These are phyloP conservation scores for Eupithecia inturbata DNA, from an alignment of 2,888 invertebrate genomes.

Conservation along the genomic window DNA sequence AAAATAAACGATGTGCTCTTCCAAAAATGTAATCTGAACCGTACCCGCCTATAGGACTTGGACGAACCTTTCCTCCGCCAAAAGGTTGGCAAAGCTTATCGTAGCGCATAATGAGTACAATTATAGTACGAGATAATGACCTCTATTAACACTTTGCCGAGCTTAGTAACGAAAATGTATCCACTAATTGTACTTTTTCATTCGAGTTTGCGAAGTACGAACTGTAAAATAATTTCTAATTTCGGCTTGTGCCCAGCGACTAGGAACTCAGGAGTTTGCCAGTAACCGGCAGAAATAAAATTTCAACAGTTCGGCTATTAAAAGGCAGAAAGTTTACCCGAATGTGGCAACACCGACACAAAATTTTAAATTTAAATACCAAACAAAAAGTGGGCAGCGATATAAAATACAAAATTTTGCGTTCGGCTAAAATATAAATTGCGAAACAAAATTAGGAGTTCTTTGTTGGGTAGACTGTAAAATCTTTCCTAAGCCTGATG, in stretches of 20 bases:
- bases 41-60: slow-evolving; percentile 5
- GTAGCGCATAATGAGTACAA: slow-evolving; percentile 8
- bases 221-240: slow-evolving; percentile 56
- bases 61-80: not conserved
- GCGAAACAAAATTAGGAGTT: slow-evolving; percentile 39
- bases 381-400: slow-evolving; percentile 42
- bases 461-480: slow-evolving; percentile 37
- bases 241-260: slow-evolving; percentile 47
- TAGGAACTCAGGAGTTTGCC: slow-evolving; percentile 49
- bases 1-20: slow-evolving; percentile 9
- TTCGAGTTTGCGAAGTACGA: slow-evolving; percentile 47
- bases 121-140: slow-evolving; percentile 13
- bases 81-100: slow-evolving; percentile 12
- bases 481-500: slow-evolving; percentile 34
- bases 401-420: slow-evolving; percentile 29
- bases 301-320: slow-evolving; percentile 53
- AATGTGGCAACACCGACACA: slow-evolving; percentile 49
- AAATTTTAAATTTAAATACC: slow-evolving; percentile 61
- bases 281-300: slow-evolving; percentile 58
- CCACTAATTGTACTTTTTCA: slow-evolving; percentile 38
- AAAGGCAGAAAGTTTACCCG: slow-evolving; percentile 51
- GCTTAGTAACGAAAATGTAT: slow-evolving; percentile 28
- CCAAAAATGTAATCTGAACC: slow-evolving; percentile 2
- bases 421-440: slow-evolving; percentile 33
- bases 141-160: slow-evolving; percentile 6